Evolutionary conservation across 2,888 invertebrate species (phyloP).

Genomic region (Drosophila nr. fundita): DNA sequence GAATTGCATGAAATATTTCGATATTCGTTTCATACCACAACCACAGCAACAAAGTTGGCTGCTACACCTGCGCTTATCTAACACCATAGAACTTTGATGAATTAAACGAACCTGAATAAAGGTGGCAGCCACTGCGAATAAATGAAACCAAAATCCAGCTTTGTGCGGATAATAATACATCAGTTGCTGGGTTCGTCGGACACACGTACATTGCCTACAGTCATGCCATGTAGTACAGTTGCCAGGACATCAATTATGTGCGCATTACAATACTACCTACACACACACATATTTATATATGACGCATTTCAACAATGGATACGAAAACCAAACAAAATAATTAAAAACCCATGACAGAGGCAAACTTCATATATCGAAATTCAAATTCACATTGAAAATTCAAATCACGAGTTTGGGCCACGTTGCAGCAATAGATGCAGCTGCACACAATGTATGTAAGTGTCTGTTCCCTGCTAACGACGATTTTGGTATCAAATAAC

Average conservation of each 20-base stretch:
- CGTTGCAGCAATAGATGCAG: slow-evolving; percentile 30
- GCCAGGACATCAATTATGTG: slow-evolving; percentile 70
- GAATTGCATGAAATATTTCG: not conserved
- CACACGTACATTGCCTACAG: slow-evolving; percentile 35
- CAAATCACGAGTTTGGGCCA: slow-evolving; percentile 51
- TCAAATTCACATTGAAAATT: slow-evolving; percentile 70
- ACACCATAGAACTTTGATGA: not conserved
- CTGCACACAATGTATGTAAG: slow-evolving; percentile 61
- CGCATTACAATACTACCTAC: slow-evolving; percentile 60
- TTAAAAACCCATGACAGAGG: slow-evolving; percentile 70
- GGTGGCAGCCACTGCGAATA: slow-evolving; percentile 19
- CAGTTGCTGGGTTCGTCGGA: slow-evolving; percentile 19
- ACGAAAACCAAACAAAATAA: slow-evolving; percentile 73
- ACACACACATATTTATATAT: slow-evolving; percentile 4
- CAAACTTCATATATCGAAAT: slow-evolving; percentile 68
- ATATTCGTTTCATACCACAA: not conserved
- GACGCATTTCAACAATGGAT: slow-evolving; percentile 42
- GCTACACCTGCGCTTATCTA: not conserved
- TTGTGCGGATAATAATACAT: slow-evolving; percentile 50
- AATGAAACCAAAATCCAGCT: slow-evolving; percentile 39
- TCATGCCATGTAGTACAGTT: slow-evolving; percentile 23
- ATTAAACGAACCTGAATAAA: not conserved
- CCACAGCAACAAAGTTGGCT: not conserved
- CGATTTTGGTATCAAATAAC: slow-evolving; percentile 74
- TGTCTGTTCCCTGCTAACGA: slow-evolving; percentile 43